A percentile compares a stretch with the other conserved stretches of the same genome.
Evolutionary conservation across 1,140 invertebrate genomes (phyloP).

Genomic region (Planococcus citri): DNA sequence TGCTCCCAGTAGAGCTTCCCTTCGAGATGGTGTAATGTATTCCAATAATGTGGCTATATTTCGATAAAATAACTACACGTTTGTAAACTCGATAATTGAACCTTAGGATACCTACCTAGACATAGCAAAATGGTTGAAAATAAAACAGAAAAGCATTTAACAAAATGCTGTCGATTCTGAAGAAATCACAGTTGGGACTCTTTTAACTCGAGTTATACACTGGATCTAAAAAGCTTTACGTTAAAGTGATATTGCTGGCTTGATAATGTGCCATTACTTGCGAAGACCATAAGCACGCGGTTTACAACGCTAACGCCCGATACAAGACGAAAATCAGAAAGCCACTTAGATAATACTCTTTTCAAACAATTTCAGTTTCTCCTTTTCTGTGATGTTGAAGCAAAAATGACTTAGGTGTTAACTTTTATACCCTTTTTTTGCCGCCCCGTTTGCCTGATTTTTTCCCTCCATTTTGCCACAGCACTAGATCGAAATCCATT

Average conservation of each 20-base stretch:
- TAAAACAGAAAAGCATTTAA: background rate
- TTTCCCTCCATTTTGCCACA: background rate
- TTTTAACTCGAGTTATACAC: background rate
- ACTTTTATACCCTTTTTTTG: constrained; percentile 8
- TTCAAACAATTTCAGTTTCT: background rate
- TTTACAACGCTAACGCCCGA: constrained; percentile 1
- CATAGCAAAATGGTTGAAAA: background rate
- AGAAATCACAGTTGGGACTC: background rate
- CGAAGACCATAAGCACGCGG: background rate
- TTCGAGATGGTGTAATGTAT: background rate
- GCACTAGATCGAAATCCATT: background rate
- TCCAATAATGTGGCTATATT: background rate
- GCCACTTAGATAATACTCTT: constrained; percentile 6
- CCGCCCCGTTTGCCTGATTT: background rate
- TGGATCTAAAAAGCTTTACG: constrained; percentile 6
- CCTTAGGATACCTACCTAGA: background rate
- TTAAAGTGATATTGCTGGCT: constrained; percentile 6
- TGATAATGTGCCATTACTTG: constrained; percentile 2
- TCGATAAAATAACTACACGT: background rate
- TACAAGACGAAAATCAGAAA: constrained; percentile 7
- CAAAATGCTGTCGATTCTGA: background rate
- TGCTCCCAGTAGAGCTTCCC: too few species aligned
- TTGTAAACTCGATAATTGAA: constrained; percentile 2
- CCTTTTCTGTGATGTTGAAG: background rate
- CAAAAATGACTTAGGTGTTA: constrained; percentile 1